Percentiles rank a stretch among this genome's conserved stretches.
These are phyloP conservation scores for Cheilosia scutellata DNA, from an alignment of 2,888 invertebrate genomes.

Conservation along the genomic window DNA sequence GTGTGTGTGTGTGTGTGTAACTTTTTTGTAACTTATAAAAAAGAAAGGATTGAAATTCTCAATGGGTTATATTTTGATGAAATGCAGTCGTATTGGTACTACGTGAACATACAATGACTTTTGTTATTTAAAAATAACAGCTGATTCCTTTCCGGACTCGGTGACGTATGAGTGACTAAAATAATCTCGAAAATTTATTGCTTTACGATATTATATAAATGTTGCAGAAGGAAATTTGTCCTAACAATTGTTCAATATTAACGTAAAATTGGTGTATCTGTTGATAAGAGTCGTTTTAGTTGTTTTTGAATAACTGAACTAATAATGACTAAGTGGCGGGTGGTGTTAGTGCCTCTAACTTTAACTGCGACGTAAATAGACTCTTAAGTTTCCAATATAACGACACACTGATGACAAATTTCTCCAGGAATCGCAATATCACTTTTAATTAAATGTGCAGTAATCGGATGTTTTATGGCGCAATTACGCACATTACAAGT, in stretches of 20 bases:
- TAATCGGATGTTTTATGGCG: constrained; percentile 39
- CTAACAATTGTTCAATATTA: constrained; percentile 13
- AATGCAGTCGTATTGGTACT: background rate
- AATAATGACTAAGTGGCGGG: constrained; percentile 1
- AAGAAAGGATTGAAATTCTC: constrained; percentile 32
- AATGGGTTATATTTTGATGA: constrained; percentile 12
- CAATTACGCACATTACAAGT: constrained; percentile 25
- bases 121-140: constrained; percentile 33
- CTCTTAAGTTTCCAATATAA: background rate
- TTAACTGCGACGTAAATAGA: constrained; percentile 13
- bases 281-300: background rate
- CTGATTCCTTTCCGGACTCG: constrained; percentile 54
- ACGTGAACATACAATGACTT: background rate
- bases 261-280: constrained; percentile 15
- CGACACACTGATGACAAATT: constrained; percentile 20
- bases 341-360: background rate
- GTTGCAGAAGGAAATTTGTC: constrained; percentile 34
- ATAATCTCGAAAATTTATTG: constrained; percentile 51
- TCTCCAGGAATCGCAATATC: constrained; percentile 28
- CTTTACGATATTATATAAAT: constrained; percentile 39
- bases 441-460: constrained; percentile 43
- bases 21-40: constrained; percentile 2
- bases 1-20: background rate
- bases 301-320: constrained; percentile 8
- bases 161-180: constrained; percentile 64